Percentiles rank a stretch among this genome's conserved stretches.
These are phyloP conservation scores for Sinocyclocheilus maitianheensis DNA, from an alignment of 2,113 vertebrate species.

Conservation along the genomic window DNA sequence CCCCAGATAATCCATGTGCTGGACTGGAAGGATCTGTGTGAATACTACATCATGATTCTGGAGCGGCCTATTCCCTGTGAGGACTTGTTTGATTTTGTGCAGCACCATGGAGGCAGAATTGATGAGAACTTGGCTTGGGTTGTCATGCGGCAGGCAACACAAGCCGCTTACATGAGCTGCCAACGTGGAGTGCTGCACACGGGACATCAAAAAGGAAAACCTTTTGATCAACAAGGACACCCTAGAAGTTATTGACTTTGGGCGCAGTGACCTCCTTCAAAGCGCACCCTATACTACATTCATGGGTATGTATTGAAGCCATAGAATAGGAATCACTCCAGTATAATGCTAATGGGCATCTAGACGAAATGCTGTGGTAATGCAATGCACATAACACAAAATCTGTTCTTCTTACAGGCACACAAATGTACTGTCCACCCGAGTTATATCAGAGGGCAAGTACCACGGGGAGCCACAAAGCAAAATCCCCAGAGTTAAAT, in stretches of 20 bases:
- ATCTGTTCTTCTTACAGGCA: not conserved
- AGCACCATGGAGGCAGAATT: not conserved
- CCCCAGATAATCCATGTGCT: not conserved
- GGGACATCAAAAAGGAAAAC: not conserved
- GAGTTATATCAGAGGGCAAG: not conserved
- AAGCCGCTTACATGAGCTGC: not conserved
- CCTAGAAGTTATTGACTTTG: not conserved
- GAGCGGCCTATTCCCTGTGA: too few relatives aligned
- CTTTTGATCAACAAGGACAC: not conserved
- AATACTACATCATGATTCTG: too few relatives aligned
- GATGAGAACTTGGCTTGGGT: not conserved
- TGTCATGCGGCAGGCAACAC: not conserved
- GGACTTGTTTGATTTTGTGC: too few relatives aligned
- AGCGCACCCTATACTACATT: not conserved
- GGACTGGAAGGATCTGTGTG: not conserved
- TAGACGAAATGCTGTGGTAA: not conserved
- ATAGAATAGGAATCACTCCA: not conserved
- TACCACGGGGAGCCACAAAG: not conserved
- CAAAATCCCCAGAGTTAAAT: too few relatives aligned
- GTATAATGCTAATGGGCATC: not conserved
- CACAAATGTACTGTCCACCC: not conserved
- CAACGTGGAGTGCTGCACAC: not conserved
- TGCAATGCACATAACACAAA: not conserved
- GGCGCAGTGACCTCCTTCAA: not conserved
- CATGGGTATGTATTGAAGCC: not conserved